Evolutionary conservation across 2,113 vertebrate species (phyloP).

Genomic region (Petromus typicus): DNA sequence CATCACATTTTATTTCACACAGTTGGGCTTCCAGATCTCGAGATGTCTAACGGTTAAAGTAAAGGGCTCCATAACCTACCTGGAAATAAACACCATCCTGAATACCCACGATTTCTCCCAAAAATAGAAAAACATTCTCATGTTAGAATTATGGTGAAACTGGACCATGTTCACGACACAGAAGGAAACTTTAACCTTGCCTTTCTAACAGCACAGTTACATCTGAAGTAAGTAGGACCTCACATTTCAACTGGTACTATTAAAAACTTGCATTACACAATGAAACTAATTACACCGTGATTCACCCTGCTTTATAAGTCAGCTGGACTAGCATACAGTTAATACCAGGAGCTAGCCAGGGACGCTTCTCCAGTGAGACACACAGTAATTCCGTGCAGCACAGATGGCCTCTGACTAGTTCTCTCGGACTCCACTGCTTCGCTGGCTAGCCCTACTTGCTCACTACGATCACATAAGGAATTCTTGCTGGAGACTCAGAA

Average conservation of each 20-base stretch:
- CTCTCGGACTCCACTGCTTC: background rate
- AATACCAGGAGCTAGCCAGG: background rate
- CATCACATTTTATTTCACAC: background rate
- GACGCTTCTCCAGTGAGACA: background rate
- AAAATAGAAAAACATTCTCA: conserved; percentile 62
- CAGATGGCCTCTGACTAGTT: background rate
- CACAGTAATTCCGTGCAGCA: background rate
- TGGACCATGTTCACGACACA: conserved; percentile 52
- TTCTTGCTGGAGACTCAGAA: conserved; percentile 40
- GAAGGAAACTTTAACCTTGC: conserved; percentile 75
- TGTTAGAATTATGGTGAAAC: background rate
- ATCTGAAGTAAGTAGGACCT: conserved; percentile 64
- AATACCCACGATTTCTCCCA: conserved; percentile 51
- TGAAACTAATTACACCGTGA: conserved; percentile 60
- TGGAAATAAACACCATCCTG: conserved; percentile 41
- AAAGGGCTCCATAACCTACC: conserved; percentile 31
- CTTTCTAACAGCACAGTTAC: conserved; percentile 52
- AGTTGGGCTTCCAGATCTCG: conserved; percentile 69
- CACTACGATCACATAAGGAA: background rate
- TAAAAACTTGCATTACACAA: conserved; percentile 70
- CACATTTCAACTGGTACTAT: conserved; percentile 32
- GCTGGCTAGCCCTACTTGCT: background rate
- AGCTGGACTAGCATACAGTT: conserved; percentile 29
- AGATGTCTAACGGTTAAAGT: conserved; percentile 21
- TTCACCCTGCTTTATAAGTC: background rate